These are phyloP conservation scores for Melipona bicolor DNA, from an alignment of 2,888 invertebrate species.

Conservation along the genomic window DNA sequence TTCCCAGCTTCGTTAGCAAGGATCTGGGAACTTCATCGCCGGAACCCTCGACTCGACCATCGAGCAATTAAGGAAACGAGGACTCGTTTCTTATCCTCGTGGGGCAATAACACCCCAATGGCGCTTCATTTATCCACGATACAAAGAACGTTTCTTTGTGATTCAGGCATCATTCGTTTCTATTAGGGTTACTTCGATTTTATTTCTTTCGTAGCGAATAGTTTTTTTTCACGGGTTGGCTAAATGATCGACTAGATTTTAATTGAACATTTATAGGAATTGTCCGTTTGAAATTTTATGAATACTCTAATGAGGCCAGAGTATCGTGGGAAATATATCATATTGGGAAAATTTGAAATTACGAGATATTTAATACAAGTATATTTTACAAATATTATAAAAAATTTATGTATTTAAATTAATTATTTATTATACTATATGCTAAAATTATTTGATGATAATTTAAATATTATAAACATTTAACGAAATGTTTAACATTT, in stretches of 20 bases:
- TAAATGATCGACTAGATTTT: not conserved
- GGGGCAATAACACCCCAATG: not conserved
- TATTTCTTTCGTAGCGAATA: not conserved
- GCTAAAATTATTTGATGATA: no score
- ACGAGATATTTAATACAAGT: no score
- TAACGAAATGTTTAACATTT: no score
- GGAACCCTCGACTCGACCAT: not conserved
- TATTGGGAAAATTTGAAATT: no score
- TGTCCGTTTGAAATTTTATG: no score
- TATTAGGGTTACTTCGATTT: not conserved
- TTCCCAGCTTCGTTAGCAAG: not conserved
- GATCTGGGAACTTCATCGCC: not conserved
- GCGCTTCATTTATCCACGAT: not conserved
- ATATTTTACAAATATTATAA: no score
- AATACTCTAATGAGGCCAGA: no score
- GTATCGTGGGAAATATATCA: no score
- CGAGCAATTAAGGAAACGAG: constrained; percentile 23
- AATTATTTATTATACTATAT: no score
- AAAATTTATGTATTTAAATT: no score
- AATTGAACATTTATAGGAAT: no score
- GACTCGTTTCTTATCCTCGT: constrained; percentile 6
- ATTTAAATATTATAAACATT: no score
- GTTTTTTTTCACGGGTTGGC: not conserved
- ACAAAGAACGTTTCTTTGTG: constrained; percentile 8
- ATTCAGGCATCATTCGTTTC: not conserved